Evolutionary conservation across 1,140 invertebrate genomes (phyloP), one percentile per base, ranked within the genome.

Genomic region (Rhyzopertha dominica): DNA sequence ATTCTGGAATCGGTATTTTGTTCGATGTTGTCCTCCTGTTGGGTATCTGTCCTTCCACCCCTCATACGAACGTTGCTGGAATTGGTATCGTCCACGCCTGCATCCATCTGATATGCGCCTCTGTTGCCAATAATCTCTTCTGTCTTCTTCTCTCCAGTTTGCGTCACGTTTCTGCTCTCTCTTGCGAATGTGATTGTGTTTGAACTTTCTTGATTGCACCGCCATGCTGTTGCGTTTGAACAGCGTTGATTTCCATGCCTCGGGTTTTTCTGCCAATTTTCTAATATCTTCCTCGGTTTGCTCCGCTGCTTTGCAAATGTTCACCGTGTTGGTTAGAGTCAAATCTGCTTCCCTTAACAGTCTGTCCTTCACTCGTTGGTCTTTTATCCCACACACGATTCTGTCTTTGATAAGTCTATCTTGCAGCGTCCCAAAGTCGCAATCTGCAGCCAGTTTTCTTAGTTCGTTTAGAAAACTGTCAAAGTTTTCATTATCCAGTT

Each of bases 361-460:
- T 36, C 47, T 56, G 29, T 65, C 54, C 29, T 59, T 49, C 1
- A 61, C 13, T 8, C 36, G 20, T 24, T 54, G 23, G 42, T 61
- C 48, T n/a, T 20, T 17, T 12, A 63, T 49, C 19, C 57, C 63
- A 5, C 55, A 35, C 2, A 63, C 51, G 23, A 65, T 59, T 34
- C 53, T 48, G 30, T 61, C 59, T 40, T 60, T 47, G 19, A 64
- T n/a, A 44, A 62, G 51, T 30, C 46, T 40, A 22, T 59, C 49
- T 31, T 48, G 13, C 4, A 47, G 20, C 28, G 20, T 20, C 20
- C 46, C 40, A 47, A 53, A 60, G 18, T 55, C 51, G 26, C 56
- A 61, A 28, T 36, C 49, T 37, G 46, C 19, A 5, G 31, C 48
- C 12, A 60, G 13, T 45, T 56, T 56, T 43, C 36, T 47, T n/a